Evolutionary conservation across 2,797 vertebrate genomes (phyloP), one percentile per base, ranked within the genome.

Genomic region (Gallinago stenura): DNA sequence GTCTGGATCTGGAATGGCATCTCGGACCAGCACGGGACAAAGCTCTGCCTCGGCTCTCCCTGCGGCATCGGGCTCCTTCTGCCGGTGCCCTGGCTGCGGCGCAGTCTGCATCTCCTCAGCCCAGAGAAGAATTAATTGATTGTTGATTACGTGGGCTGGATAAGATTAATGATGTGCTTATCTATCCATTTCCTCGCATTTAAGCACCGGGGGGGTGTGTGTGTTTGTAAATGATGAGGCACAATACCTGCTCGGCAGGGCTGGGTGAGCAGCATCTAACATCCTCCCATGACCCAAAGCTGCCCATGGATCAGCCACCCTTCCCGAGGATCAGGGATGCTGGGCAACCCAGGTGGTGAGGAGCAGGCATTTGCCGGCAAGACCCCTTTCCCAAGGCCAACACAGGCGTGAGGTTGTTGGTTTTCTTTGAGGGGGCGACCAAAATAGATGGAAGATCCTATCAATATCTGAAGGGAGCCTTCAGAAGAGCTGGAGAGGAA

Each of bases 141-240:
- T 89, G 89, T 89, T 96, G 93, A 96, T 92, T 90, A 93, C 5
- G n/a, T 85, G 73, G 91, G 91, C 81, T 65, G 96, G 89, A 35
- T 57, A 89, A 94, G 92, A 96, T 94, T 95, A 95, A 96, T 54
- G 86, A 95, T 61, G 89, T 92, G 95, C 87, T 94, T 95, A 94
- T 87, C 94, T 89, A 96, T 39, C 66, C 58, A 71, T 90, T 94
- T 94, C 81, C 87, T 62, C 2, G 9, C 7, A 1, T 72, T 94
- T 46, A 76, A 89, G 86, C 77, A 35, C 73, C 35, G 65, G 41
- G 41, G 41, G 41, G 5, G 41, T 14, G 15, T 66, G 58, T 43
- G 77, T 61, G 70, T 95, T 87, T 82, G 93, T 73, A 92, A 87
- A 89, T 3, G 81, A 79, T 28, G 86, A 94, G 46, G 86, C 61